phyloP scores from a whole-genome alignment of 1,140 invertebrate species.

The Drosophila lacertosa region DNA sequence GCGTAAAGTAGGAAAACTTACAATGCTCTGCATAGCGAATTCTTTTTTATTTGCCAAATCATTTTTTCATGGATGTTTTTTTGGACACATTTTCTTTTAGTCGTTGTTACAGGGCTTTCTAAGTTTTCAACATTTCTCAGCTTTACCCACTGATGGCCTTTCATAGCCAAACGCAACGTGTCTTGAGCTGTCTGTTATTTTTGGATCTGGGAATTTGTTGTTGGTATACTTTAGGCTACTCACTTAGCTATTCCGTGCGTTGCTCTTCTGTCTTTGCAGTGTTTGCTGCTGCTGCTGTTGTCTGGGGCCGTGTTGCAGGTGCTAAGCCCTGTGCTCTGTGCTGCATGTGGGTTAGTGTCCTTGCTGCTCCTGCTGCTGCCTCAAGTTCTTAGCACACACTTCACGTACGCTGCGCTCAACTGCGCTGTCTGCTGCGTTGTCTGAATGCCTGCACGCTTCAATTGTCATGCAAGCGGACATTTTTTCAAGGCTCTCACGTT shows the following conservation, averaged over 20 bases:
- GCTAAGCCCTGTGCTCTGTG: constrained; percentile 54
- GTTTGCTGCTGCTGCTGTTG: constrained; percentile 48
- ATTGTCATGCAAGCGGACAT: constrained; percentile 80
- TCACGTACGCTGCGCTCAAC: constrained; percentile 73
- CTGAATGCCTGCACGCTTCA: constrained; percentile 79
- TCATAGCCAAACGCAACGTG: constrained; percentile 32
- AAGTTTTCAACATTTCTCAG: constrained; percentile 5
- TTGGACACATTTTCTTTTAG: not conserved
- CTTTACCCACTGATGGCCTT: constrained; percentile 21
- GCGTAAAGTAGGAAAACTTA: not conserved
- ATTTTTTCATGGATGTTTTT: not conserved
- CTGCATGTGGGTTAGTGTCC: constrained; percentile 43
- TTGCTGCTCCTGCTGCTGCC: constrained; percentile 34
- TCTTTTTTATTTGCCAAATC: not conserved
- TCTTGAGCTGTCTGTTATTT: constrained; percentile 27
- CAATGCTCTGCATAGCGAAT: not conserved
- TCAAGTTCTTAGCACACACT: constrained; percentile 68
- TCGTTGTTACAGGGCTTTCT: constrained; percentile 2
- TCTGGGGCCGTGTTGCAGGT: constrained; percentile 64
- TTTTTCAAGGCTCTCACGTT: constrained; percentile 71
- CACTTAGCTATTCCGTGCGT: constrained; percentile 76
- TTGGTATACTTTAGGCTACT: constrained; percentile 38
- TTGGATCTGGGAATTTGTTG: constrained; percentile 35
- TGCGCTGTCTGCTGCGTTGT: constrained; percentile 72
- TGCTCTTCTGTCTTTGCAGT: constrained; percentile 43